Conservation (phyloP, 1,140 invertebrate genomes). For the Drosophila grimshawi region DNA sequence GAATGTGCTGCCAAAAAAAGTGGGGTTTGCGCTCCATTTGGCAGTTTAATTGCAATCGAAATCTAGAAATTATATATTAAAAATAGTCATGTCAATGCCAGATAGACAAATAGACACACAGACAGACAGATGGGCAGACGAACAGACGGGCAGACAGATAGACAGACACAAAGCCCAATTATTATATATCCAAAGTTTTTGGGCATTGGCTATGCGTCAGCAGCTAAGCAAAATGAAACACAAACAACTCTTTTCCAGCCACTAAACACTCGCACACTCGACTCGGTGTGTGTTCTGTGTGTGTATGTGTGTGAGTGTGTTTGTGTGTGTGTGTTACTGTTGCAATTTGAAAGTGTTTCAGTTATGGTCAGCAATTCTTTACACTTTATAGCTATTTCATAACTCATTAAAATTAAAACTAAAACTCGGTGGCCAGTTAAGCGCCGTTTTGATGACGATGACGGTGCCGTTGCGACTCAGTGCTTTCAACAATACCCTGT, state of each 20-base stretch:
- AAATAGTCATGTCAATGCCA: slow-evolving; percentile 53
- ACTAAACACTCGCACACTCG: slow-evolving; percentile 1
- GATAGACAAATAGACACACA: neutral
- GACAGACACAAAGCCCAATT: slow-evolving; percentile 22
- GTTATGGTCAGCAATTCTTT: slow-evolving; percentile 28
- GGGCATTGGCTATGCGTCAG: slow-evolving; percentile 37
- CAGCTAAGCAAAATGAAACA: neutral
- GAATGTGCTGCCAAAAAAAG: slow-evolving; percentile 16
- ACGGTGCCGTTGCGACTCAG: slow-evolving; percentile 35
- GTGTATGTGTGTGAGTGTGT: neutral
- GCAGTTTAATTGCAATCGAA: slow-evolving; percentile 43
- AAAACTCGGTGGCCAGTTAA: slow-evolving; percentile 27
- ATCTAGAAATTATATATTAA: slow-evolving; percentile 39
- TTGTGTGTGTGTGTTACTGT: slow-evolving; percentile 1
- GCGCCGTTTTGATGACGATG: slow-evolving; percentile 20
- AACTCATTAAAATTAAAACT: slow-evolving; percentile 33
- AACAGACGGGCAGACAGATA: neutral
- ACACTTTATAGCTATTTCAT: slow-evolving; percentile 44
- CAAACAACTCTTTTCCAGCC: slow-evolving; percentile 15
- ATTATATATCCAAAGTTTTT: slow-evolving; percentile 20
- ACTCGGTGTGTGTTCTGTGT: neutral
- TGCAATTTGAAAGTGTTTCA: slow-evolving; percentile 28
- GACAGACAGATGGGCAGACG: neutral
- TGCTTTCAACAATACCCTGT: slow-evolving; percentile 19
- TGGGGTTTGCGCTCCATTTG: slow-evolving; percentile 44